These are phyloP conservation scores for Thymallus thymallus DNA, from an alignment of 2,113 vertebrate species.

Conservation along the genomic window DNA sequence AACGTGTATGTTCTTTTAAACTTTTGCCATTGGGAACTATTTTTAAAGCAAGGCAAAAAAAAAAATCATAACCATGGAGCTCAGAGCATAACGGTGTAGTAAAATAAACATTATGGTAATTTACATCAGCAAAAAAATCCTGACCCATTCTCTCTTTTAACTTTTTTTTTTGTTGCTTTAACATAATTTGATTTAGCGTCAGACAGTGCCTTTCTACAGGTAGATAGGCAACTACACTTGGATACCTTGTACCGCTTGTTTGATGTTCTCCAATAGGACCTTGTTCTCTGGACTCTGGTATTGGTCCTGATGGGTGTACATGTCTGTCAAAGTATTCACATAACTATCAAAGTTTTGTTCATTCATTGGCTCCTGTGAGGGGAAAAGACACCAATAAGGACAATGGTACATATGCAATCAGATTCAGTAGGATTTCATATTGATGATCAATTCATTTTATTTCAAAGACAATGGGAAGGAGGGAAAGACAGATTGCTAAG, in stretches of 20 bases:
- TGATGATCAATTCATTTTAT: neutral
- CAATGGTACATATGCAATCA: neutral
- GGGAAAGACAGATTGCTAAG: neutral
- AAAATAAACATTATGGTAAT: constrained; percentile 58
- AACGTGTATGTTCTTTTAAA: constrained; percentile 92
- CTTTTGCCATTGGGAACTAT: constrained; percentile 81
- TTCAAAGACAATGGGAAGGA: neutral
- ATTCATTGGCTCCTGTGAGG: constrained; percentile 96
- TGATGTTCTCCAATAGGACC: constrained; percentile 99
- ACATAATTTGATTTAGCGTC: constrained; percentile 43
- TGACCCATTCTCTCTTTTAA: constrained; percentile 70
- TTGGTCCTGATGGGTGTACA: constrained; percentile 99
- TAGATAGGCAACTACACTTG: constrained; percentile 87
- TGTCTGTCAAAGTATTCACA: constrained; percentile 99
- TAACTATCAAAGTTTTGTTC: constrained; percentile 99
- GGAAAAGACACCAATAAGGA: constrained; percentile 28
- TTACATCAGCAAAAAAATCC: constrained; percentile 85
- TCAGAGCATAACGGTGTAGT: constrained; percentile 60
- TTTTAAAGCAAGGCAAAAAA: constrained; percentile 92
- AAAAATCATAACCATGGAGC: constrained; percentile 59
- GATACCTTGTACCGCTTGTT: constrained; percentile 98
- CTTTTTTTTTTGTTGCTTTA: constrained; percentile 51
- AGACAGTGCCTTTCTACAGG: constrained; percentile 35
- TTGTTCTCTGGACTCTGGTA: constrained; percentile 99
- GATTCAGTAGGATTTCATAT: neutral